These are phyloP conservation scores for Vulpes vulpes DNA, from an alignment of 2,113 vertebrate species.

Conservation along the genomic window DNA sequence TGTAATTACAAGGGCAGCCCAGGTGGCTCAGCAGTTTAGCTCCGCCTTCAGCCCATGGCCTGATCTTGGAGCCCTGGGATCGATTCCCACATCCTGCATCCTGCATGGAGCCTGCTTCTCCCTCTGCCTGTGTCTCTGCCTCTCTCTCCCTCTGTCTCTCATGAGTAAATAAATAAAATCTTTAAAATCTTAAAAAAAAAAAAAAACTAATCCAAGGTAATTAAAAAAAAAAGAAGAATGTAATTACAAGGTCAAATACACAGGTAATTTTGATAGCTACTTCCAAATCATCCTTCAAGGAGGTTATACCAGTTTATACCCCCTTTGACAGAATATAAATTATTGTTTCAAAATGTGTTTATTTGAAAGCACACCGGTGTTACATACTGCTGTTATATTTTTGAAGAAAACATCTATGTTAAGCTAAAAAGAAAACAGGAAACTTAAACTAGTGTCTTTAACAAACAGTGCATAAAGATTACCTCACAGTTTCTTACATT, in stretches of 20 bases:
- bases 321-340: not conserved
- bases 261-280: not conserved
- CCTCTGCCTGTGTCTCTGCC: too few species aligned
- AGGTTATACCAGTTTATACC: not conserved
- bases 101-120: too few species aligned
- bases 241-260: not conserved
- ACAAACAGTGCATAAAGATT: not conserved
- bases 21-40: too few species aligned
- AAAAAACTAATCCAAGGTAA: too few species aligned
- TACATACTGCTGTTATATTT: not conserved
- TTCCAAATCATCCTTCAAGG: not conserved
- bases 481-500: not conserved
- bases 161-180: too few species aligned
- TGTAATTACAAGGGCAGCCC: not conserved
- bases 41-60: too few species aligned
- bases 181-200: too few species aligned
- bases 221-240: not conserved
- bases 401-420: slow-evolving; percentile 34
- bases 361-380: not conserved
- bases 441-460: slow-evolving; percentile 11
- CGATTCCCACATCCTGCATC: too few species aligned
- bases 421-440: not conserved
- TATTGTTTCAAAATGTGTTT: slow-evolving; percentile 18
- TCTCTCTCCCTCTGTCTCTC: too few species aligned
- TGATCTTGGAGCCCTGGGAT: too few species aligned